phyloP scores from a whole-genome alignment of 1,140 invertebrate genomes.

The Zaprionus nigranus region DNA sequence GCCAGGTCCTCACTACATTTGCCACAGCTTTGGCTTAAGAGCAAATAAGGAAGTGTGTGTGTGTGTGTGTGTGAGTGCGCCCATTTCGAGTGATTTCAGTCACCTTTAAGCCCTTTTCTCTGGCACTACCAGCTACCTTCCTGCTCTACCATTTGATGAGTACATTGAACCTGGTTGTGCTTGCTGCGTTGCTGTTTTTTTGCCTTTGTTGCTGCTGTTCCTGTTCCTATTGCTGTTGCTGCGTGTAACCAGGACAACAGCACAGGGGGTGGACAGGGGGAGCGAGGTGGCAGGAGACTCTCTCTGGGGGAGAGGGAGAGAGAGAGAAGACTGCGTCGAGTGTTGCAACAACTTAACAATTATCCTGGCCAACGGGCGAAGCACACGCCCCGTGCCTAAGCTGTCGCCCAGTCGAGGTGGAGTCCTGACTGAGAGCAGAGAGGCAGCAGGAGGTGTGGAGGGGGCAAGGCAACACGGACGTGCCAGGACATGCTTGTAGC shows the following conservation, averaged over 20 bases:
- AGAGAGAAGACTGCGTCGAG: not conserved
- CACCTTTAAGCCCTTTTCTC: not conserved
- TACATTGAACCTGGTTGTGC: slow-evolving; percentile 21
- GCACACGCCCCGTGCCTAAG: slow-evolving; percentile 43
- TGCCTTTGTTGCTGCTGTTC: not conserved
- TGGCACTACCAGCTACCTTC: not conserved
- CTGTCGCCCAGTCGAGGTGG: not conserved
- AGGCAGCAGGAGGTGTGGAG: too few relatives aligned
- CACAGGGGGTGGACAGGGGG: not conserved
- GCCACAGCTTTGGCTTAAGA: not conserved
- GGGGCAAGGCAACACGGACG: slow-evolving; percentile 15
- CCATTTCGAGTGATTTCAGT: not conserved
- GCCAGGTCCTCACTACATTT: not conserved
- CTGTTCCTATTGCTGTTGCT: not conserved
- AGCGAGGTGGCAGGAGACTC: not conserved
- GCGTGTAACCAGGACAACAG: slow-evolving; percentile 1
- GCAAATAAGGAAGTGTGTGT: not conserved
- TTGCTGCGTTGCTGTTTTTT: not conserved
- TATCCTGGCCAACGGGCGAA: slow-evolving; percentile 37
- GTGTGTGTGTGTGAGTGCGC: not conserved
- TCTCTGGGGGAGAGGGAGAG: not conserved
- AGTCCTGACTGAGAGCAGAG: not conserved
- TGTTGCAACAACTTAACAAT: slow-evolving; percentile 40
- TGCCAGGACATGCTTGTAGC: slow-evolving; percentile 32
- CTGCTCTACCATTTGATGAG: not conserved